Base-by-base conservation (phyloP, 2,113 vertebrate genomes). In the Rutilus rutilus region DNA sequence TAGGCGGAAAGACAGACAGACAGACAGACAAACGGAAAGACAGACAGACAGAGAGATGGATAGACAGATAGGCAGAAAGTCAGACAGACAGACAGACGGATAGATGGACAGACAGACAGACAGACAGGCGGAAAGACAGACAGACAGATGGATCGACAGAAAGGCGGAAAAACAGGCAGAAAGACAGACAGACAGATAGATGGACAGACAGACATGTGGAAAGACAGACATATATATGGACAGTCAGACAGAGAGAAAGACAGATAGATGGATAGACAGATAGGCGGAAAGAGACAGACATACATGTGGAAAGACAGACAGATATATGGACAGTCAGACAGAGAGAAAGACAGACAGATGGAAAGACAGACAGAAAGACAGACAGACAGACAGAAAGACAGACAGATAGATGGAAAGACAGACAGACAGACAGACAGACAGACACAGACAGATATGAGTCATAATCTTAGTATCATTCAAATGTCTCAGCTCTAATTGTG, bases 141-240 rank as follows among this genome's bases (percentile, higher is more conserved):
- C 0, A 7, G 52, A 54, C 0, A 1, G 17, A 54, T 0, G 7
- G 17, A 21, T 30, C 2, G 1, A 0, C 2, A 1, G 30, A 30
- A 1, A 30, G 30, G 0, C 1, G 6, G 50, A 54, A 0, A 19
- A 5, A 6, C 1, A 5, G 50, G 17, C 0, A 15, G 14, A 52
- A 0, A 3, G 14, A 15, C 0, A 5, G 14, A n/a, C n/a, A n/a
- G n/a, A n/a, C n/a, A n/a, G n/a, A n/a, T n/a, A n/a, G n/a, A n/a
- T n/a, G n/a, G n/a, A n/a, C n/a, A n/a, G n/a, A n/a, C n/a, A n/a
- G n/a, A n/a, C n/a, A n/a, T n/a, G 19, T 0, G 0, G 1, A 54
- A 0, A 54, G 15, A 52, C 15, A 52, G 15, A 52, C 1, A 17
- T 4, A 52, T 0, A 52, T 4, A 15, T 3, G 1, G 14, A 52